Evolutionary conservation across 2,888 invertebrate species (phyloP).

Genomic region (Myopa testacea): DNA sequence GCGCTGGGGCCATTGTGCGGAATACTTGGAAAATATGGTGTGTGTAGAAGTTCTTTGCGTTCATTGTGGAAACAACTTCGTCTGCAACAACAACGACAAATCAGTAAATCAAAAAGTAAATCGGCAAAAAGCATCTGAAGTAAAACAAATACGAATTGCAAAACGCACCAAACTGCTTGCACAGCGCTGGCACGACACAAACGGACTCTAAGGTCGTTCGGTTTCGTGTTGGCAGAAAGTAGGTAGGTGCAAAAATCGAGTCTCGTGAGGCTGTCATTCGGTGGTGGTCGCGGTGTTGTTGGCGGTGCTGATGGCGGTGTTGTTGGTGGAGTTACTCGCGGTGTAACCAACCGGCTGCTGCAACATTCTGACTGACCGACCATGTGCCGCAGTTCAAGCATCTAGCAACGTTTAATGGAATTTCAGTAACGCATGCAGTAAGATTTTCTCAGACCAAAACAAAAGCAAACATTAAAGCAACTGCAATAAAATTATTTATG

Average conservation of each 20-base stretch:
- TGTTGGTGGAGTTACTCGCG: constrained; percentile 28
- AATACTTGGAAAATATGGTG: neutral
- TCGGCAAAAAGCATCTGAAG: constrained; percentile 11
- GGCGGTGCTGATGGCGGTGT: constrained; percentile 1
- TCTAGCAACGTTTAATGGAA: constrained; percentile 17
- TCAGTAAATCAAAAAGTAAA: constrained; percentile 14
- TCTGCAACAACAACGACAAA: neutral
- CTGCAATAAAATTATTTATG: constrained; percentile 32
- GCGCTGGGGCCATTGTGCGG: neutral
- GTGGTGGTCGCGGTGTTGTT: neutral
- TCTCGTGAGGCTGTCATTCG: neutral
- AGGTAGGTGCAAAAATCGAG: constrained; percentile 27
- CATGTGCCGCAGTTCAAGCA: neutral
- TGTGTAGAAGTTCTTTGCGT: neutral
- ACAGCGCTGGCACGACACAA: neutral
- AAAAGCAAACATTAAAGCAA: constrained; percentile 10
- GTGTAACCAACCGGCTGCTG: constrained; percentile 22
- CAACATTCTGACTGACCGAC: constrained; percentile 18
- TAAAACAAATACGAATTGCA: constrained; percentile 21
- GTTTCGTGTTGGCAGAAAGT: constrained; percentile 36
- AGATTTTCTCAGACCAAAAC: constrained; percentile 18
- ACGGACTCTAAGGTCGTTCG: constrained; percentile 35
- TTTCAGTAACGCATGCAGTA: constrained; percentile 29
- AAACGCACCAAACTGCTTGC: neutral
- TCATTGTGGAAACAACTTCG: neutral